Evolutionary conservation across 2,113 vertebrate genomes (phyloP).

Genomic region (Xerus inauris): DNA sequence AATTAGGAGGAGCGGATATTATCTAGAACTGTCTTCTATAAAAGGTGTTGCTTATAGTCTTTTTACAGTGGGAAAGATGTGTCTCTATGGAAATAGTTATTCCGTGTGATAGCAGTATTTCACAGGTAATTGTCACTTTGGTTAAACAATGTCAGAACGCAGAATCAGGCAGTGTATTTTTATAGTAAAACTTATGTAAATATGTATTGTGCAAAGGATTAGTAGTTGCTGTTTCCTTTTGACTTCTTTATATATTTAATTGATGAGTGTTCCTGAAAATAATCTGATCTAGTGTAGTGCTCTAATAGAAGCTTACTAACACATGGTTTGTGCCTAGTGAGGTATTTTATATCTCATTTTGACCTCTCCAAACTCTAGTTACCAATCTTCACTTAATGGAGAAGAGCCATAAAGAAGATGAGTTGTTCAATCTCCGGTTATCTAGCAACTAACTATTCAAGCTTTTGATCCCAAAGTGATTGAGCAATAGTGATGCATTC

Average conservation of each 20-base stretch:
- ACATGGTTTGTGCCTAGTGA: not conserved
- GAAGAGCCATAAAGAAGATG: not conserved
- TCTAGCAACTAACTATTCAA: not conserved
- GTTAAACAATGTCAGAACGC: not conserved
- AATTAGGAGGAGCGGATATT: not conserved
- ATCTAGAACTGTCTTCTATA: not conserved
- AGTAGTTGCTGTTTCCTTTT: not conserved
- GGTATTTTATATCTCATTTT: not conserved
- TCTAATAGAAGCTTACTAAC: not conserved
- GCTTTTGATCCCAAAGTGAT: not conserved
- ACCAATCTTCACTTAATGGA: not conserved
- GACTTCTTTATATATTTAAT: not conserved
- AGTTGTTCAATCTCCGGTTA: not conserved
- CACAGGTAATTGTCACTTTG: not conserved
- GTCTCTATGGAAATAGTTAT: not conserved
- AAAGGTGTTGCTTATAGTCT: not conserved
- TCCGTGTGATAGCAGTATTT: not conserved
- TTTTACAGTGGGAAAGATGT: not conserved
- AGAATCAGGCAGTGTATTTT: not conserved
- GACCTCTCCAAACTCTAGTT: not conserved
- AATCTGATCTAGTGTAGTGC: not conserved
- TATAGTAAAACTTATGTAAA: not conserved
- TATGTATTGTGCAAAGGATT: not conserved
- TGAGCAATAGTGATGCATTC: not conserved
- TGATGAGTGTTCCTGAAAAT: slow-evolving; percentile 11